Conservation (phyloP, 2,888 invertebrate species). For the Nemoura dubitans region DNA sequence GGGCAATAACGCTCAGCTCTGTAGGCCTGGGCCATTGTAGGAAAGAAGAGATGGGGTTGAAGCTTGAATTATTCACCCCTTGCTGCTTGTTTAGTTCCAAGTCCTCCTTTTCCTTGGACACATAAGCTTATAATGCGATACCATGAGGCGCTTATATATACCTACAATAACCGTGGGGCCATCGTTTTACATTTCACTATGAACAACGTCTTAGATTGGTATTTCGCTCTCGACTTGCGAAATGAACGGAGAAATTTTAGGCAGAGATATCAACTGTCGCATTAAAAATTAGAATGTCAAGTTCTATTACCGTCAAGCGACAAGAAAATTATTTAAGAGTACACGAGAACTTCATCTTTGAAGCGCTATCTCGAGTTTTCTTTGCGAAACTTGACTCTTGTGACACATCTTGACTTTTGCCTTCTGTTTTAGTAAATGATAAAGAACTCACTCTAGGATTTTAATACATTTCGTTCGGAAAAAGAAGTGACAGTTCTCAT, state of each 20-base stretch:
- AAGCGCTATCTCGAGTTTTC: background rate
- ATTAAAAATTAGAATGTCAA: conserved; percentile 34
- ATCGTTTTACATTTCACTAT: background rate
- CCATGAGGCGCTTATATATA: background rate
- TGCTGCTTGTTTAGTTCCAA: background rate
- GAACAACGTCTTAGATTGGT: background rate
- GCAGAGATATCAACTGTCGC: conserved; percentile 40
- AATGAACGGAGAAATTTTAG: background rate
- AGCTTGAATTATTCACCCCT: conserved; percentile 39
- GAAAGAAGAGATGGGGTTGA: conserved; percentile 14
- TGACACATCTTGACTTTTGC: background rate
- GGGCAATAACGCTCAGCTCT: conserved; percentile 10
- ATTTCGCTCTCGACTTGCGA: background rate
- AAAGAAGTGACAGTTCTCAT: background rate
- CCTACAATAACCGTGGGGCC: background rate
- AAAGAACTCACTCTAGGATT: background rate
- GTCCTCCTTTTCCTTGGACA: conserved; percentile 37
- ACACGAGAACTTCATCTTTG: background rate
- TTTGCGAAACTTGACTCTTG: background rate
- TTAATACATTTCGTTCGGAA: background rate
- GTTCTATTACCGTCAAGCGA: background rate
- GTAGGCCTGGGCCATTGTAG: background rate
- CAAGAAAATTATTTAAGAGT: background rate
- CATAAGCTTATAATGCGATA: conserved; percentile 27
- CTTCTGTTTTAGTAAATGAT: background rate